Percentiles rank a stretch among this genome's conserved stretches.
Evolutionary conservation across 2,888 invertebrate genomes (phyloP).

Genomic region (Bedellia somnulentella): DNA sequence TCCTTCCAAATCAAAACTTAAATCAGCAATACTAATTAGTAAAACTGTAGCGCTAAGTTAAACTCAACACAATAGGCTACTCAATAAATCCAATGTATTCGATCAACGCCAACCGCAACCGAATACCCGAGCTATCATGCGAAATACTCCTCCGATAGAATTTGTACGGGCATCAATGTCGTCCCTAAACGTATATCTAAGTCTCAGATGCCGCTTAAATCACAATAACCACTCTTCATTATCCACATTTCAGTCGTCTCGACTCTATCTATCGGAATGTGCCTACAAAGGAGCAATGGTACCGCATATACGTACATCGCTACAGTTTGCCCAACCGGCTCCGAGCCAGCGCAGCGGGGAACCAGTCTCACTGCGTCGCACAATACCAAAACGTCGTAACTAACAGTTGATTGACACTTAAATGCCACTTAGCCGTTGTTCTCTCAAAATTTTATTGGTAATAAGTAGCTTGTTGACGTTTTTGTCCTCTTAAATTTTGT

Average conservation of each 20-base stretch:
- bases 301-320: constrained; percentile 45
- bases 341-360: constrained; percentile 13
- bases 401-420: constrained; percentile 55
- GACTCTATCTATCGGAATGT: constrained; percentile 52
- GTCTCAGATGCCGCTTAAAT: constrained; percentile 42
- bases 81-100: too few relatives aligned
- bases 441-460: constrained; percentile 49
- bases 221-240: constrained; percentile 55
- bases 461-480: constrained; percentile 40
- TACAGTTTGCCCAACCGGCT: constrained; percentile 54
- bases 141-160: not conserved
- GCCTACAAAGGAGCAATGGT: constrained; percentile 42
- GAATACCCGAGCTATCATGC: too few relatives aligned
- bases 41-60: too few relatives aligned
- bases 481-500: constrained; percentile 11
- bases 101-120: too few relatives aligned
- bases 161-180: constrained; percentile 1
- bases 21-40: too few relatives aligned
- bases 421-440: constrained; percentile 52
- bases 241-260: constrained; percentile 42
- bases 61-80: too few relatives aligned
- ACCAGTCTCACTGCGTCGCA: constrained; percentile 22
- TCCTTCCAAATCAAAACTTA: too few relatives aligned
- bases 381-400: constrained; percentile 28
- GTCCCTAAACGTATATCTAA: constrained; percentile 18